Evolutionary conservation across 2,113 vertebrate species (phyloP), one percentile per base, ranked within the genome.

Genomic region (Pampusana beccarii): DNA sequence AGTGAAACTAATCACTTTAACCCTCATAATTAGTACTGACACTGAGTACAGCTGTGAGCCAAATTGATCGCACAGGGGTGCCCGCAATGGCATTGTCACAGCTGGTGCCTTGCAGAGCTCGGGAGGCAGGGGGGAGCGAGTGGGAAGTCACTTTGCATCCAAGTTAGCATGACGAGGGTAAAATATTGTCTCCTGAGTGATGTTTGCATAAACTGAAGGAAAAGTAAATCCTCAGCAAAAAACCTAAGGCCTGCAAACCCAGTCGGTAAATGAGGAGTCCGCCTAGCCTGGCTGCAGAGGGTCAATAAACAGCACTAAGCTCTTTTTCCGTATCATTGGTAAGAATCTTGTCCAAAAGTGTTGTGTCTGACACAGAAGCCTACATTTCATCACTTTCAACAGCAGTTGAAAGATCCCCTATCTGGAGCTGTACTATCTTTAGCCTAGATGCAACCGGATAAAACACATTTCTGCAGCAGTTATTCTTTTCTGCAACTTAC

Each of bases 1-100:
- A 75, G 94, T 83, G 72, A 93, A 97, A 85, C 88, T 81, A 95
- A 96, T 92, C 86, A 38, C 91, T 74, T 96, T 94, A 97, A 87
- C 94, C 92, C 78, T 51, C 66, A 36, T 94, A 93, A 97, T 97
- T 93, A 67, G 90, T 84, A 71, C 80, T 80, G 88, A 81, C 89
- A 93, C 34, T 13, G 70, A 82, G 89, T 23, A 64, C 75, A 88
- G 82, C 97, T 95, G 90, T 65, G 88, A 96, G 93, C 86, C 90
- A 92, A 97, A 97, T 70, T 87, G 81, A 92, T 93, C 94, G 51
- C 94, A 21, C 86, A 26, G 79, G 95, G 95, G 94, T 75, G 90
- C 93, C 88, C 4, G 2, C 42, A 6, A 62, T 38, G n/a, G 73
- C 58, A 62, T 79, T 95, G 84, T 88, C 86, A 74, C 90, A 65